Percentiles rank a stretch among this genome's conserved stretches.
These are phyloP conservation scores for Embiotoca jacksoni DNA, from an alignment of 2,113 vertebrate genomes.

Conservation along the genomic window DNA sequence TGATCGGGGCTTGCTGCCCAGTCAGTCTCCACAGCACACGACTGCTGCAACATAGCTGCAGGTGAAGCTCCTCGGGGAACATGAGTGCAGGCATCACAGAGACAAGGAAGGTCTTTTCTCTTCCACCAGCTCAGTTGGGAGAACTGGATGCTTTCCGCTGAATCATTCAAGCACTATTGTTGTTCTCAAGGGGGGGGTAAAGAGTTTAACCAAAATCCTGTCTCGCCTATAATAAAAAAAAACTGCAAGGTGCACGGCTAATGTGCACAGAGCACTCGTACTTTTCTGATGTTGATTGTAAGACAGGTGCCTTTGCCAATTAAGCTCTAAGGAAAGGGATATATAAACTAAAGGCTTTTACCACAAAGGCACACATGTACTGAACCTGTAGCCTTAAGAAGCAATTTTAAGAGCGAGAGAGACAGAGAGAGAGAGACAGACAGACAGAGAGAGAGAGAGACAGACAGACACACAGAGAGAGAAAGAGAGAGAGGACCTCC, in stretches of 20 bases:
- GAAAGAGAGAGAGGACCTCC: not conserved
- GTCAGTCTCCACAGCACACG: slow-evolving; percentile 31
- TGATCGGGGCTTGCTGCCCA: slow-evolving; percentile 5
- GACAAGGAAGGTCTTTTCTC: not conserved
- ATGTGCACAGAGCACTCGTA: not conserved
- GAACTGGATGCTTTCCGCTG: not conserved
- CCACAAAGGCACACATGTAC: not conserved
- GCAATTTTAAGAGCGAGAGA: not conserved
- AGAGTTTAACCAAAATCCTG: not conserved
- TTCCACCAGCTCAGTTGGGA: not conserved
- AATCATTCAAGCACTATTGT: not conserved
- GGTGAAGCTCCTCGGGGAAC: slow-evolving; percentile 12
- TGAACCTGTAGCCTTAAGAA: not conserved
- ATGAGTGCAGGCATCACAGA: slow-evolving; percentile 29
- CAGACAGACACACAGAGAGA: too few species aligned
- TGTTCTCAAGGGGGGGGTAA: not conserved
- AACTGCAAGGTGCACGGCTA: not conserved
- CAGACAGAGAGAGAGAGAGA: too few species aligned
- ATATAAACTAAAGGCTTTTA: not conserved
- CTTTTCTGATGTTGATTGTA: slow-evolving; percentile 10
- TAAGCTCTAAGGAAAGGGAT: not conserved
- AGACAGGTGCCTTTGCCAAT: not conserved
- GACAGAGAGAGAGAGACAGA: too few species aligned
- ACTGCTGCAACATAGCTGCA: slow-evolving; percentile 24
- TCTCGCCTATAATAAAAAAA: not conserved